Percentiles rank a stretch among this genome's conserved stretches.
Conservation (phyloP, 2,113 vertebrate species). For the Dipodomys spectabilis region DNA sequence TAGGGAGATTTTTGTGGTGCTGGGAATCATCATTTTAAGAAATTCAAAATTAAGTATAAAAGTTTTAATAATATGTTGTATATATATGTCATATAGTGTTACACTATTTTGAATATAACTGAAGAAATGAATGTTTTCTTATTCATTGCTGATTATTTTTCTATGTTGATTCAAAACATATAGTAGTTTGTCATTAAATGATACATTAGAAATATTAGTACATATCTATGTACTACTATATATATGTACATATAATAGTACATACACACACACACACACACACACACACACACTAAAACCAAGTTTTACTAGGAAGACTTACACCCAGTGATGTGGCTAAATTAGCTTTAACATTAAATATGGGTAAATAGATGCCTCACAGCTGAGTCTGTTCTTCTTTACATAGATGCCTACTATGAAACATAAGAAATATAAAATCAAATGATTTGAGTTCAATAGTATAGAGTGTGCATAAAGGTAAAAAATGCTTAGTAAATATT, state of each 20-base stretch:
- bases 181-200: constrained; percentile 25
- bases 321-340: not conserved
- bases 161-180: not conserved
- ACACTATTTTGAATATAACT: not conserved
- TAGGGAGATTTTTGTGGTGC: not conserved
- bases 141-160: not conserved
- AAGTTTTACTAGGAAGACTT: no score
- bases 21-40: not conserved
- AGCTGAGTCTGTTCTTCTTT: not conserved
- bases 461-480: not conserved
- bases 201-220: not conserved
- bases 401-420: not conserved
- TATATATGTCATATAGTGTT: not conserved
- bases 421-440: constrained; percentile 41
- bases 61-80: not conserved
- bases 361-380: constrained; percentile 8
- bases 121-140: constrained; percentile 34
- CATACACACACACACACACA: no score
- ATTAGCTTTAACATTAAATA: constrained; percentile 43
- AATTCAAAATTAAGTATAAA: constrained; percentile 18
- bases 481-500: constrained; percentile 39
- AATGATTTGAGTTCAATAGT: constrained; percentile 31
- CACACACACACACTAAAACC: no score
- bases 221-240: no score
- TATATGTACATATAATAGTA: no score